Conservation (phyloP, 2,113 vertebrate genomes). For the Epinephelus moara region DNA sequence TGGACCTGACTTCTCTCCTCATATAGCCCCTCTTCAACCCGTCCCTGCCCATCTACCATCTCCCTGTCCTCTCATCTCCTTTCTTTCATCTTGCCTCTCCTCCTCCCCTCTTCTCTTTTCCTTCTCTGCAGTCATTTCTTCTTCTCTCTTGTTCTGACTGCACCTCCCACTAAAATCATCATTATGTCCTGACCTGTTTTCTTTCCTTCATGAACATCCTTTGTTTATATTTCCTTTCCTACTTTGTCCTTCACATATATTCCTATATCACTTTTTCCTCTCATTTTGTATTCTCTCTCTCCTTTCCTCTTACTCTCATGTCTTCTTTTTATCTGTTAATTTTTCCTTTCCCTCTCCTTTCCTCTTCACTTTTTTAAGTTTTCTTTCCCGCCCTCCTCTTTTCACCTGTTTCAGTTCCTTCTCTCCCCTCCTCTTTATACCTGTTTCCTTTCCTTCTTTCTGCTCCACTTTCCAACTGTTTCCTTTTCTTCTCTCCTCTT, state of each 20-base stretch:
- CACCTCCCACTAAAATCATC: background rate
- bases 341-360: background rate
- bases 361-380: no score
- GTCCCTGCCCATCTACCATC: slow-evolving; percentile 18
- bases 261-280: background rate
- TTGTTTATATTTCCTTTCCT: background rate
- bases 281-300: background rate
- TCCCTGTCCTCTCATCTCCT: slow-evolving; percentile 1
- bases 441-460: no score
- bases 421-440: no score
- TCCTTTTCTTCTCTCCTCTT: no score
- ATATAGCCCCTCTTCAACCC: background rate
- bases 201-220: background rate
- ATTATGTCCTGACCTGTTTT: background rate
- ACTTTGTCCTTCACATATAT: background rate
- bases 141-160: background rate
- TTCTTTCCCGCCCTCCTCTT: no score
- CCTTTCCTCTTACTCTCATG: background rate
- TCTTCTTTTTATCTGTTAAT: background rate
- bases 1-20: slow-evolving; percentile 45
- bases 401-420: no score
- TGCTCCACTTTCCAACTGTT: no score
- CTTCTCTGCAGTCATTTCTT: background rate
- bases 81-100: slow-evolving; percentile 16
- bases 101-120: background rate